Base-by-base conservation (phyloP, 2,888 invertebrate species). In the Unio delphinus region DNA sequence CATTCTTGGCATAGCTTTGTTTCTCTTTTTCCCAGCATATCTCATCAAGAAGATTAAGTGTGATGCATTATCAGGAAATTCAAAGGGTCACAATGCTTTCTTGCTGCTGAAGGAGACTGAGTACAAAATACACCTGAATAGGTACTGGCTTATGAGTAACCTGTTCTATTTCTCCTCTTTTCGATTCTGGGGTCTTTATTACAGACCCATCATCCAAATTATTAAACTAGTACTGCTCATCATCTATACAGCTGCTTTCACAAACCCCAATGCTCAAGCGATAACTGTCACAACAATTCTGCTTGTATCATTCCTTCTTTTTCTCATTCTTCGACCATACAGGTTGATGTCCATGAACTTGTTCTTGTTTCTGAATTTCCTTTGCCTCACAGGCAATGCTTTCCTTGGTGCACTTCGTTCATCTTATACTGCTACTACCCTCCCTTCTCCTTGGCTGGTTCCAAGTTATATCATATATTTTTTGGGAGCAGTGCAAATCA, bases 81-180 rank as follows among this genome's bases (percentile, higher is more conserved):
- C 75, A 3, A 74, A 83, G 34, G 81, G 84, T 57, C 87, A 89
- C 64, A 86, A 88, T 61, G 80, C 81, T 8, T 86, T 83, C 71
- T 72, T 89, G n/a, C 82, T 86, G 61, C 73, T 88, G 68, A 87
- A 88, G 68, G 88, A 88, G 76, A 82, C 81, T 20, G 88, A 88
- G 66, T 88, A 87, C 69, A 82, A 86, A 69, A 80, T 86, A 30
- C 87, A 88, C 30, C 73, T 88, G 58, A 86, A 88, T 67, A 75
- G 83, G 65, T 68, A 82, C n/a, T 88, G 86, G 84, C 73, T 85
- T 20, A 77, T 83, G 54, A 80, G 79, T 55, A 79, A 83, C 61
- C 85, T 84, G 70, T 84, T 85, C 75, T 73, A 86, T 8, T 88
- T 88, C 68, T 85, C 87, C 5, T 88, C 88, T 0, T 88, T 86